Percentiles rank a stretch among this genome's conserved stretches.
These are phyloP conservation scores for Hiodon tergisus DNA, from an alignment of 2,113 vertebrate genomes.

Conservation along the genomic window DNA sequence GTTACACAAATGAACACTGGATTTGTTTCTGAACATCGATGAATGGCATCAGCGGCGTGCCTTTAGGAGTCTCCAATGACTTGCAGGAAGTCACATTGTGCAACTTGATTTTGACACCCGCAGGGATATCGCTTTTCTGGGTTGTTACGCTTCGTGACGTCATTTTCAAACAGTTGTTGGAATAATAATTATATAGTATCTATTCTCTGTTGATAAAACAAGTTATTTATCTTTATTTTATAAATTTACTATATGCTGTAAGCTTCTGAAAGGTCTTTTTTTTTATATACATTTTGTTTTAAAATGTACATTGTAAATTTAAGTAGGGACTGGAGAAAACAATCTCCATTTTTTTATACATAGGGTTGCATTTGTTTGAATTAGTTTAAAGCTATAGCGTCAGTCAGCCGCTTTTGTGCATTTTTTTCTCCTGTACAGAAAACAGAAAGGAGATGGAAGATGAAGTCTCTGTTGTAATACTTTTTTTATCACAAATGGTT, in stretches of 20 bases:
- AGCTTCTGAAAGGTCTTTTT: conserved; percentile 1
- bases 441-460: neutral
- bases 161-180: neutral
- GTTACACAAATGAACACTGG: conserved; percentile 34
- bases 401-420: neutral
- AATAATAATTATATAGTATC: neutral
- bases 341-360: neutral
- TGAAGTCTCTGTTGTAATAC: neutral
- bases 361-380: neutral
- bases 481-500: neutral
- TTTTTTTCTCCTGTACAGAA: neutral
- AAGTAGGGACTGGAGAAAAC: neutral
- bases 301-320: neutral
- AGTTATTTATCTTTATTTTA: conserved; percentile 16
- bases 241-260: conserved; percentile 16
- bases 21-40: conserved; percentile 19
- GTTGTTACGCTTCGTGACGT: neutral
- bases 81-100: conserved; percentile 33
- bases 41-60: conserved; percentile 10
- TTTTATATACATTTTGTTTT: conserved; percentile 3
- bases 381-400: neutral
- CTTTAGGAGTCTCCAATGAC: conserved; percentile 21
- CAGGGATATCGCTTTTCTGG: neutral
- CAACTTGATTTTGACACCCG: conserved; percentile 18
- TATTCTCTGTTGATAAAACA: conserved; percentile 3